Base-by-base conservation (phyloP, 2,797 vertebrate genomes). In the Gymnocypris eckloni region DNA sequence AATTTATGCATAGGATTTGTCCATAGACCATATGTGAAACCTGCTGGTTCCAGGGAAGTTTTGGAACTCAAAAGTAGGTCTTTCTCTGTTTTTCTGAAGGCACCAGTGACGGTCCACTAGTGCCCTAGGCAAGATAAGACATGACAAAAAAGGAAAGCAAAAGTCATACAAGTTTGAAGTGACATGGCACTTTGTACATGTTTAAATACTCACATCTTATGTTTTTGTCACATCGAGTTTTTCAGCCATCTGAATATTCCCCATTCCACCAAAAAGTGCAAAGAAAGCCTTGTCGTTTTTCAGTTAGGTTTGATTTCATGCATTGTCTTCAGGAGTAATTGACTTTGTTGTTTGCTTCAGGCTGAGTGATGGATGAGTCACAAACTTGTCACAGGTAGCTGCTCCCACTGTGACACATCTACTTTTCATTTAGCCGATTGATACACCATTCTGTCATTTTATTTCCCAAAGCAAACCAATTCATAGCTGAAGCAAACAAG, bases 301-400 rank as follows among this genome's bases (percentile, higher is more conserved):
- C 15, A 72, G 54, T 75, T 64, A 4, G 18, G 13, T 54, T 77
- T n/a, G 75, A 77, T 75, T 37, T 75, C n/a, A 37, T 6, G 33
- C 48, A 48, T 76, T 18, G 20, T 61, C 59, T 45, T 71, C 15
- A 52, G 33, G 41, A 25, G 48, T 48, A 52, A 70, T 69, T 82
- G 71, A 56, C 15, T 59, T 72, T 67, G 56, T 59, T 78, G n/a
- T 10, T 61, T 45, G 22, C 81, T 64, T 83, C 41, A 84, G 70
- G 59, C 50, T 77, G 76, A 82, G 45, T 66, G 43, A 67, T 39
- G 54, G 54, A 79, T 82, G 75, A 88, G 67, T 86, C 70, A 82
- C 25, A 81, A 52, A 33, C 81, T 77, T 82, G 43, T 85, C 70
- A 70, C 70, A 70, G 50, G 39, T 64, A 78, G 59, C 18, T 78